Evolutionary conservation across 2,113 vertebrate species (phyloP), one percentile per base, ranked within the genome.

Genomic region (Echinops telfairi): DNA sequence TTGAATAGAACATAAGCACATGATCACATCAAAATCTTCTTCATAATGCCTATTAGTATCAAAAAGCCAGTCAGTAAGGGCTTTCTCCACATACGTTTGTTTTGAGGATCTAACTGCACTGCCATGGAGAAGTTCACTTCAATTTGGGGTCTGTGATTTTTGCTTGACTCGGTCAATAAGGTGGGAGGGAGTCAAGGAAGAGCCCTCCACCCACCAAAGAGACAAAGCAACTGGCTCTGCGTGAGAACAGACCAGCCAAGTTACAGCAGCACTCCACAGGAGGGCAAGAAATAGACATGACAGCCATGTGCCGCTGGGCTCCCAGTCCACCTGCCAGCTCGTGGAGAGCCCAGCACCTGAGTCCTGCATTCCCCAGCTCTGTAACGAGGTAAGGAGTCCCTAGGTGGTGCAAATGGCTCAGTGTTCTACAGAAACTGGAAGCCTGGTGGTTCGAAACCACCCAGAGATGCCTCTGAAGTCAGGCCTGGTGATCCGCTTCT

Each of bases 111-210:
- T 82, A 57, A 43, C 70, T 79, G 38, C 78, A 43, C 70, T 79
- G 38, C 78, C 33, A 8, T n/a, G 15, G n/a, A 36, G 40, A n/a
- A 19, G n/a, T n/a, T 19, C 33, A 68, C 40, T 70, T 27, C 6
- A 36, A 83, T 84, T 91, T 93, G 58, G 57, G 43, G 86, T 53
- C 25, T 83, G 31, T 83, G 93, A 66, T 1, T 20, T 94, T 66
- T 91, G 36, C 86, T 64, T 57, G 60, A 62, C 57, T 93, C 84
- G 23, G 83, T 95, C 27, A 22, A 5, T 29, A 60, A 77, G n/a
- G 79, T 80, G n/a, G 27, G 2, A 38, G 22, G 33, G 47, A 80
- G 33, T 33, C 87, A 31, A 79, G 27, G 11, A 58, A 25, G 36
- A 84, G 83, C 36, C 40, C 25, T 36, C 1, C 3, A 27, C 33